phyloP scores from a whole-genome alignment of 2,888 invertebrate species.

The Athalia cordata region DNA sequence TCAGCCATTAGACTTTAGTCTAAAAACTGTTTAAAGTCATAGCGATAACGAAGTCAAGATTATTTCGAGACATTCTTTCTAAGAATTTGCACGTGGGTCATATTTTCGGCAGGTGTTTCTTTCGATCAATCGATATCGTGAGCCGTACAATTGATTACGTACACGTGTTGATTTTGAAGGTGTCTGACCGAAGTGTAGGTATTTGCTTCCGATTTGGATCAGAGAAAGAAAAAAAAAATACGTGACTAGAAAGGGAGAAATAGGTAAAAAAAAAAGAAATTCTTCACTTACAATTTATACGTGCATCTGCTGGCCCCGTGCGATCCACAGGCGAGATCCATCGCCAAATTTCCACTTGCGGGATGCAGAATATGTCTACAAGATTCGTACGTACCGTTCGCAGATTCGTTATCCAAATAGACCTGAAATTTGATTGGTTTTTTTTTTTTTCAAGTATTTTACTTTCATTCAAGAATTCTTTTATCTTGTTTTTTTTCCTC shows the following conservation, averaged over 20 bases:
- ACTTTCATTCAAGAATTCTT: too few species aligned
- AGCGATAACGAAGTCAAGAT: background rate
- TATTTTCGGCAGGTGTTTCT: constrained; percentile 1
- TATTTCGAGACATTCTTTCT: background rate
- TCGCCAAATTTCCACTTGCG: constrained; percentile 82
- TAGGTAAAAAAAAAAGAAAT: background rate
- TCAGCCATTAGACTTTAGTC: too few species aligned
- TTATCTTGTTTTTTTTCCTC: too few species aligned
- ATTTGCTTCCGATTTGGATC: too few species aligned
- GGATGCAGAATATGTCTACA: constrained; percentile 88
- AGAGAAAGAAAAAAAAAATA: too few species aligned
- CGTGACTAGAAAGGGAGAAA: background rate
- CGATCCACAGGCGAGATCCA: constrained; percentile 87
- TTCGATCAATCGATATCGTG: constrained; percentile 1
- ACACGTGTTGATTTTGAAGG: too few species aligned
- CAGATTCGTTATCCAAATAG: constrained; percentile 78
- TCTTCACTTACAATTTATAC: constrained; percentile 72
- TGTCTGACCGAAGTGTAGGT: too few species aligned
- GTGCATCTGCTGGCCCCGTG: constrained; percentile 81
- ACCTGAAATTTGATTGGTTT: constrained; percentile 54
- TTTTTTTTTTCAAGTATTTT: too few species aligned
- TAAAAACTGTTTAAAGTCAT: background rate
- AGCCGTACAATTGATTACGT: background rate
- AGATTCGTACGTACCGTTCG: constrained; percentile 82
- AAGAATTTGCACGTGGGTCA: background rate